A percentile compares a stretch with the other conserved stretches of the same genome.
Evolutionary conservation across 2,797 vertebrate genomes (phyloP).

Genomic region (Pachyuromys duprasi): DNA sequence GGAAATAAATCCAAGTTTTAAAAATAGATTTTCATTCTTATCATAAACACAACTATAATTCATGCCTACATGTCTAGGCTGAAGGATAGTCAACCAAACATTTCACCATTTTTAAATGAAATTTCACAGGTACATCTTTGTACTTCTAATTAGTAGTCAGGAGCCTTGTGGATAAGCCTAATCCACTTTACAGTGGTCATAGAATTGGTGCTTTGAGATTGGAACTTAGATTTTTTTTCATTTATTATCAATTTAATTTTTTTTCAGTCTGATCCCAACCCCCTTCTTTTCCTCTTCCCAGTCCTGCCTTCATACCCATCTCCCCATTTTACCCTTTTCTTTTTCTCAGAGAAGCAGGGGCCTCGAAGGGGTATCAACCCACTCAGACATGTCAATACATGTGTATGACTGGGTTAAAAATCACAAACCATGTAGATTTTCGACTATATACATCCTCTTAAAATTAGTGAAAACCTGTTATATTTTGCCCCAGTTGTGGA

Average conservation of each 20-base stretch:
- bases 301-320: no score
- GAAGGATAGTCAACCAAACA: not conserved
- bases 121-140: not conserved
- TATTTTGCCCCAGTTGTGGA: not conserved
- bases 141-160: not conserved
- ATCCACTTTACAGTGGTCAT: not conserved
- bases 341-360: no score
- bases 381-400: not conserved
- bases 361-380: no score
- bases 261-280: no score
- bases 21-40: not conserved
- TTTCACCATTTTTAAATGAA: not conserved
- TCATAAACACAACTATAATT: not conserved
- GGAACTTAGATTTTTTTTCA: not conserved
- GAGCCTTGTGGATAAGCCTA: constrained; percentile 8
- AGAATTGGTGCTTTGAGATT: not conserved
- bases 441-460: not conserved
- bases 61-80: not conserved
- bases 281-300: no score
- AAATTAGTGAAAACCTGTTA: not conserved
- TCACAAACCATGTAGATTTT: not conserved
- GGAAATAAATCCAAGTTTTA: not conserved
- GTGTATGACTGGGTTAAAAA: not conserved
- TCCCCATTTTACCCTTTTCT: no score
- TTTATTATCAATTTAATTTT: no score